These are phyloP conservation scores for Caenorhabditis inopinata DNA, from an alignment of 1,140 invertebrate genomes.

Conservation along the genomic window DNA sequence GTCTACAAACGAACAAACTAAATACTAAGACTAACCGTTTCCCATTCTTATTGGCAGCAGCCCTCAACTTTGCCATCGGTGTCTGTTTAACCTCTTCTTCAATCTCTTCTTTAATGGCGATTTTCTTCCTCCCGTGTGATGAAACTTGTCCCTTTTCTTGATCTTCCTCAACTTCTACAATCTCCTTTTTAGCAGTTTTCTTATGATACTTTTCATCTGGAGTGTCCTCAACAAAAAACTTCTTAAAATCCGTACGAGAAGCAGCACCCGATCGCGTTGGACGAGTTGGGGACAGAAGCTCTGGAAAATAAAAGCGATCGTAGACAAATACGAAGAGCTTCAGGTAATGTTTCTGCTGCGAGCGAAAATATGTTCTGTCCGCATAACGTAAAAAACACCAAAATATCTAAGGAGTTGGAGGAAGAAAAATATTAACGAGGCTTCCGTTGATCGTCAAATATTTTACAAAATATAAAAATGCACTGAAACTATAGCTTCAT, in stretches of 20 bases:
- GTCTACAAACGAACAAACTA: no score
- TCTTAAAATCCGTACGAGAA: background rate
- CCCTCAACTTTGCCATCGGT: background rate
- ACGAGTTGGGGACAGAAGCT: background rate
- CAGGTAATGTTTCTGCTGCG: no score
- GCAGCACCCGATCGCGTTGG: background rate
- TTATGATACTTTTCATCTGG: background rate
- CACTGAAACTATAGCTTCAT: no score
- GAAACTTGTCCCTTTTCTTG: background rate
- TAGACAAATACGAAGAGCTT: no score
- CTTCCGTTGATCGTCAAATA: no score
- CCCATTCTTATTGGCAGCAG: background rate
- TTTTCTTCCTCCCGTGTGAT: background rate
- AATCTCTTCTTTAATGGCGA: conserved; percentile 2
- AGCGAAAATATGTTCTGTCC: no score
- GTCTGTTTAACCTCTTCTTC: conserved; percentile 12
- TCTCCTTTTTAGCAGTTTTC: background rate
- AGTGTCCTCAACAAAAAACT: conserved; percentile 13
- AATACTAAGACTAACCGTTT: background rate
- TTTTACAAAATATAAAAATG: no score
- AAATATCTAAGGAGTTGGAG: no score
- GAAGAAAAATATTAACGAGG: no score
- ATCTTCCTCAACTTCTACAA: background rate
- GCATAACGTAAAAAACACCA: no score
- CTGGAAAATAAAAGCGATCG: background rate